Base-by-base conservation (phyloP, 1,140 invertebrate species). In the Brachionus rotundiformis region DNA sequence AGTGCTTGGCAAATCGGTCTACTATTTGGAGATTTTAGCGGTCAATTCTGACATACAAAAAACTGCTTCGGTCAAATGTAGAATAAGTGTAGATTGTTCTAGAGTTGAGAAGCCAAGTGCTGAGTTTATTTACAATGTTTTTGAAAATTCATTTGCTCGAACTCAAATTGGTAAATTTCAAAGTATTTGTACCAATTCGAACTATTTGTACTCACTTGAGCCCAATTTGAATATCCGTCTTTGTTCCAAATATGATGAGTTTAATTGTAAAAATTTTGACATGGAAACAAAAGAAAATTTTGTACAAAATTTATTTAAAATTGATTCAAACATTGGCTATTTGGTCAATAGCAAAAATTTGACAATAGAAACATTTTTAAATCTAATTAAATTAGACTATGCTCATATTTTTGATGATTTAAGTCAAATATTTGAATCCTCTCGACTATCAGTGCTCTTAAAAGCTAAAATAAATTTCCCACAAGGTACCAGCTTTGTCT, bases 11-110 rank as follows among this genome's bases (percentile, higher is more conserved):
- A 79, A 63, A 8, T 33, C 25, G 0, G 16, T 61, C 16, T 63
- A 79, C 25, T 4, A 54, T 39, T 39, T 79, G 11, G 59, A 54
- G 4, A 23, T 79, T 23, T 36, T 59, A 8, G 76, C 76, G 13
- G 47, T 79, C 7, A 39, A 79, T 79, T 39, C 31, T 5, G 29
- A 63, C 54, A 19, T 79, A 36, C 76, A 79, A 79, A 79, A 79
- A 41, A 63, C n/a, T 31, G 76, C 76, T n/a, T 29, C 8, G 13
- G 76, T 79, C 0, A 54, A 59, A 13, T 36, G 29, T 63, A 79
- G 54, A 63, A 31, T 79, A 10, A 19, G 27, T 33, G n/a, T 79
- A 7, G 47, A 79, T 13, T 79, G 76, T 79, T 59, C 47, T 10
- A 79, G 6, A 25, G 16, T 6, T 19, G 27, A 16, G 4, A 59